Base-by-base conservation (phyloP, 2,888 invertebrate genomes). In the Acanthacorydalis orientalis region DNA sequence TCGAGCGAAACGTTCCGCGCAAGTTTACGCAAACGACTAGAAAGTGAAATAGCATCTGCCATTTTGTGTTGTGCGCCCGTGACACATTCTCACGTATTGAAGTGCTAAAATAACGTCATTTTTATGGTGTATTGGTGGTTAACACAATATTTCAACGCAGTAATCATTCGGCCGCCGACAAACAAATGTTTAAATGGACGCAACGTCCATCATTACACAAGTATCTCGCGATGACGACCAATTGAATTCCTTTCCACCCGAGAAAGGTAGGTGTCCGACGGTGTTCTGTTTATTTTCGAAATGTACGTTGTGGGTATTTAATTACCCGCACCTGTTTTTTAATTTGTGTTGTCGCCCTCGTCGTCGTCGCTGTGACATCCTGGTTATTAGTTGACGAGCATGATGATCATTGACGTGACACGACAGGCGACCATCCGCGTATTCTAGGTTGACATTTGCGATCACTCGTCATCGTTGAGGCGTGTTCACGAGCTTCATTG, bases 191-290 rank as follows among this genome's bases (percentile, higher is more conserved):
- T 76, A 75, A 82, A 90, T 90, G 92, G 92, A 92, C 89, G 89
- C 88, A 82, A 86, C 91, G 86, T 92, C 91, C 85, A 91, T 92
- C 78, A 92, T 92, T 74, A 90, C 91, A 74, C 90, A 91, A 82
- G 92, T 91, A 80, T 87, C 87, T 77, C 84, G 90, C 78, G 91
- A 92, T 82, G 91, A 91, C 80, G 91, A 91, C 74, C 85, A 86
- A 77, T 78, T 88, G 74, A 88, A 85, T 77, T 87, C 82, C 75
- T 84, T 82, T 77, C 78, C 83, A 72, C 77, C 82, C 75, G 90
- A 89, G 75, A 89, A 90, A 88, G 89, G 90, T 90, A 79, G 79
- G 47, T 42, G 42, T 14, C 42, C 16, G 15, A 15, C 10, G 23
- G 23, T 23, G 3, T 23, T 23, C 23, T 23, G 23, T 23, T 23